phyloP scores from a whole-genome alignment of 2,797 vertebrate species.

The Ptychobarbus kaznakovi region DNA sequence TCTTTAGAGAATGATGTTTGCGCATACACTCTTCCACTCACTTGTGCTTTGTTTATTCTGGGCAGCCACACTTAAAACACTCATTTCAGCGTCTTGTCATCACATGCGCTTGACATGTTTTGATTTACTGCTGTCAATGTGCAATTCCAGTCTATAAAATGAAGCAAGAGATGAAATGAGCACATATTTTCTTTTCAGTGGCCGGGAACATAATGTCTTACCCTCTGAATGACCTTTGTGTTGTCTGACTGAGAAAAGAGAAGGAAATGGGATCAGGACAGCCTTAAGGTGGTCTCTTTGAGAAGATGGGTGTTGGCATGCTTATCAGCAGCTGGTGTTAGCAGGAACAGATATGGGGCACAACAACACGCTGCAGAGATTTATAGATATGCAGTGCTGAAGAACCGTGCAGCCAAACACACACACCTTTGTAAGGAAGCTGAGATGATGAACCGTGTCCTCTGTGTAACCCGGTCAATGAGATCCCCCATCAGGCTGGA shows the following conservation, averaged over 20 bases:
- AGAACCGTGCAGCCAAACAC: background rate
- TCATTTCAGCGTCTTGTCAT: constrained; percentile 2
- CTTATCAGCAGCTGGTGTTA: constrained; percentile 38
- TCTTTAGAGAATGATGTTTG: background rate
- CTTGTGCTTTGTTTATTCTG: constrained; percentile 12
- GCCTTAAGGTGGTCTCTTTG: constrained; percentile 28
- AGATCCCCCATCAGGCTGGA: constrained; percentile 38
- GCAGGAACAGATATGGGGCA: constrained; percentile 42
- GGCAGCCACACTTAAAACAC: constrained; percentile 16
- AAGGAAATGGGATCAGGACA: constrained; percentile 37
- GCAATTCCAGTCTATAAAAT: background rate
- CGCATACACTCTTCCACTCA: background rate
- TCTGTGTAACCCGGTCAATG: constrained; percentile 37
- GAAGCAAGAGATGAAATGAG: background rate
- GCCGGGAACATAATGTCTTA: constrained; percentile 18
- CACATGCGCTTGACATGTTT: background rate
- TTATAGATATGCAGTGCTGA: constrained; percentile 25
- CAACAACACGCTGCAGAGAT: constrained; percentile 28
- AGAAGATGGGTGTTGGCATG: constrained; percentile 45
- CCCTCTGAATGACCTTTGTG: constrained; percentile 42
- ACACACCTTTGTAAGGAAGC: constrained; percentile 25
- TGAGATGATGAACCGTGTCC: constrained; percentile 36
- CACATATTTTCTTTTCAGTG: constrained; percentile 20
- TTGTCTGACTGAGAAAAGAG: constrained; percentile 30
- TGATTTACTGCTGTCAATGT: constrained; percentile 10